phyloP scores from a whole-genome alignment of 2,888 invertebrate genomes.

The Oxytorus armatus region DNA sequence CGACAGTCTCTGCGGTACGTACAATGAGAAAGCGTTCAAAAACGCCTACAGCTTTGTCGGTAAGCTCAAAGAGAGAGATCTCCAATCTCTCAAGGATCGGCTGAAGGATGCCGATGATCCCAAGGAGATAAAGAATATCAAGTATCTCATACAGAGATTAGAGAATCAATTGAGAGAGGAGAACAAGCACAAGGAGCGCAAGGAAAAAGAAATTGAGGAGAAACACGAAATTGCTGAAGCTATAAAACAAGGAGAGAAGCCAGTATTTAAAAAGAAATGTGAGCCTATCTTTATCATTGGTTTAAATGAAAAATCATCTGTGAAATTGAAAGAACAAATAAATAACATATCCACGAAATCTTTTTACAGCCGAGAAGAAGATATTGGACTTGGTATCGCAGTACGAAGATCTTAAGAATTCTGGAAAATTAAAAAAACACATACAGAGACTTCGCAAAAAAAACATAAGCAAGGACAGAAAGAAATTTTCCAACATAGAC shows the following conservation, averaged over 20 bases:
- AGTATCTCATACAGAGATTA: constrained; percentile 90
- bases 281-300: constrained; percentile 76
- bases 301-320: constrained; percentile 40
- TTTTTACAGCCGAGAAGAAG: constrained; percentile 89
- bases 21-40: constrained; percentile 90
- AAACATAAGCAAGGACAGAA: constrained; percentile 84
- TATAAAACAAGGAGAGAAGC: constrained; percentile 89
- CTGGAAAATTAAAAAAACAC: constrained; percentile 92
- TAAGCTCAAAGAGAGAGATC: constrained; percentile 90
- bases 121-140: constrained; percentile 88
- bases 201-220: constrained; percentile 86
- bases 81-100: constrained; percentile 87
- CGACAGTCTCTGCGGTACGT: constrained; percentile 93
- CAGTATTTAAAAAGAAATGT: constrained; percentile 91
- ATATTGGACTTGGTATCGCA: constrained; percentile 91
- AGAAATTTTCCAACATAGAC: constrained; percentile 68
- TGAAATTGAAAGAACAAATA: neutral
- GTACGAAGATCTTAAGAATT: constrained; percentile 92
- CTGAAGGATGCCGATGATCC: constrained; percentile 87
- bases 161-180: constrained; percentile 92
- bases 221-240: constrained; percentile 86
- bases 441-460: constrained; percentile 93
- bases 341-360: neutral
- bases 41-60: constrained; percentile 92
- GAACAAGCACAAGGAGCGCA: constrained; percentile 86